Evolutionary conservation across 2,797 vertebrate genomes (phyloP).

Genomic region (Gobio occitaniae): DNA sequence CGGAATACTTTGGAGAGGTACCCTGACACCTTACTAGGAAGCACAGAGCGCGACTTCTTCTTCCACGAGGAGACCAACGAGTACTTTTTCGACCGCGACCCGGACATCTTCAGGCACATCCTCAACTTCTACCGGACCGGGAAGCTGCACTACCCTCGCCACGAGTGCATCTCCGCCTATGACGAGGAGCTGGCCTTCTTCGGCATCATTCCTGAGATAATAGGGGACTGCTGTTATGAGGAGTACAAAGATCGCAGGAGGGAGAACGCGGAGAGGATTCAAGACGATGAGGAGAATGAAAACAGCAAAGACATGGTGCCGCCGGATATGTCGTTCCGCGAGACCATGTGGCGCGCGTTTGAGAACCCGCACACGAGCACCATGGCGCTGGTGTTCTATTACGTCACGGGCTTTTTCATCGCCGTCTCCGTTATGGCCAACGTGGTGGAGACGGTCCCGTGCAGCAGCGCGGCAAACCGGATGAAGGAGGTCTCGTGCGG

Average conservation of each 20-base stretch:
- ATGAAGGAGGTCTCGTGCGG: slow-evolving; percentile 87
- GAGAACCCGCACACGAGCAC: slow-evolving; percentile 98
- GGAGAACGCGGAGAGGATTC: slow-evolving; percentile 91
- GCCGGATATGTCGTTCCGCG: slow-evolving; percentile 83
- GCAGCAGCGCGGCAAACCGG: slow-evolving; percentile 77
- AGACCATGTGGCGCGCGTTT: slow-evolving; percentile 94
- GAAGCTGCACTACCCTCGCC: slow-evolving; percentile 92
- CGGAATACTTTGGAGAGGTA: slow-evolving; percentile 93
- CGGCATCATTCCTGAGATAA: slow-evolving; percentile 94
- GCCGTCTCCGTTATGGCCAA: slow-evolving; percentile 95
- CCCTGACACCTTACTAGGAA: slow-evolving; percentile 95
- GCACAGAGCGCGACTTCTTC: slow-evolving; percentile 95
- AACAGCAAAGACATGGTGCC: slow-evolving; percentile 75
- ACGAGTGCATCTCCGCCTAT: slow-evolving; percentile 95
- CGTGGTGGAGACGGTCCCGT: slow-evolving; percentile 95
- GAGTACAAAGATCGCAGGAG: slow-evolving; percentile 95
- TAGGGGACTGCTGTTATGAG: slow-evolving; percentile 97
- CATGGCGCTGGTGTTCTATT: slow-evolving; percentile 95
- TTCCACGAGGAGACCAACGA: slow-evolving; percentile 91
- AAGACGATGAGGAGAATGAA: slow-evolving; percentile 90
- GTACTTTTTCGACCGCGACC: slow-evolving; percentile 97
- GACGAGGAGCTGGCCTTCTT: slow-evolving; percentile 97
- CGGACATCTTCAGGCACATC: slow-evolving; percentile 95
- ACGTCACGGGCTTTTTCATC: slow-evolving; percentile 98
- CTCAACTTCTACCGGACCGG: slow-evolving; percentile 97